These are phyloP conservation scores for Cordylochernes scorpioides DNA, from an alignment of 2,888 invertebrate species.

Conservation along the genomic window DNA sequence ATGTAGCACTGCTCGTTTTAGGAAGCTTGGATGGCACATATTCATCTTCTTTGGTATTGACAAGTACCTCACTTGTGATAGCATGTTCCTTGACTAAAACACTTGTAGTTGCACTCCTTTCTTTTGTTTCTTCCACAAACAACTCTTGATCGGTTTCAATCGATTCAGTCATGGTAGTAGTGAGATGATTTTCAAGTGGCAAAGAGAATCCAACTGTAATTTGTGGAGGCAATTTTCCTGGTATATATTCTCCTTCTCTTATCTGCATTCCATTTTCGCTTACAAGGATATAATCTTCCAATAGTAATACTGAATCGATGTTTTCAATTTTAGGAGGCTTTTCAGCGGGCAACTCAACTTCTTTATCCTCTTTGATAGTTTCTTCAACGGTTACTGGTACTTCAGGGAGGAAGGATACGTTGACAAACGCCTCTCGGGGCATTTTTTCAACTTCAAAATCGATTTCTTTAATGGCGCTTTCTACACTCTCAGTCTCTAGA, in stretches of 20 bases:
- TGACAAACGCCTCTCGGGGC: slow-evolving; percentile 3
- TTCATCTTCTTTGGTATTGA: slow-evolving; percentile 2
- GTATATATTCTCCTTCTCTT: slow-evolving; percentile 11
- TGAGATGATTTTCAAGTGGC: slow-evolving; percentile 7
- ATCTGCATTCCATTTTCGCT: slow-evolving; percentile 9
- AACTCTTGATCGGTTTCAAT: slow-evolving; percentile 4
- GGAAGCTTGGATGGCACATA: slow-evolving; percentile 3
- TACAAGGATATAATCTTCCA: slow-evolving; percentile 11
- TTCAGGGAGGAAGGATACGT: slow-evolving; percentile 8
- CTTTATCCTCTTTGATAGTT: slow-evolving; percentile 9
- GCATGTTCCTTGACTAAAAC: slow-evolving; percentile 3
- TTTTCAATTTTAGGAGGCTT: slow-evolving; percentile 7
- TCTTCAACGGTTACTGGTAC: slow-evolving; percentile 10
- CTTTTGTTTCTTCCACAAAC: neutral
- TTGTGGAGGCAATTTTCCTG: slow-evolving; percentile 4
- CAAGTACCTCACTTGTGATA: slow-evolving; percentile 5
- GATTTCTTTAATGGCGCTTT: slow-evolving; percentile 7
- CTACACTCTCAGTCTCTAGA: slow-evolving; percentile 4
- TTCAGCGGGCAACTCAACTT: slow-evolving; percentile 8
- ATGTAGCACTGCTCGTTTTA: slow-evolving; percentile 1
- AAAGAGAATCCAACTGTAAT: slow-evolving; percentile 8
- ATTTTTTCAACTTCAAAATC: slow-evolving; percentile 4
- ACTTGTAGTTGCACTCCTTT: slow-evolving; percentile 3
- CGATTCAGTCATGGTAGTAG: slow-evolving; percentile 8
- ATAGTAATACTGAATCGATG: slow-evolving; percentile 9